These are phyloP conservation scores for Chymomyza caudatula DNA, from an alignment of 2,888 invertebrate species.

Conservation along the genomic window DNA sequence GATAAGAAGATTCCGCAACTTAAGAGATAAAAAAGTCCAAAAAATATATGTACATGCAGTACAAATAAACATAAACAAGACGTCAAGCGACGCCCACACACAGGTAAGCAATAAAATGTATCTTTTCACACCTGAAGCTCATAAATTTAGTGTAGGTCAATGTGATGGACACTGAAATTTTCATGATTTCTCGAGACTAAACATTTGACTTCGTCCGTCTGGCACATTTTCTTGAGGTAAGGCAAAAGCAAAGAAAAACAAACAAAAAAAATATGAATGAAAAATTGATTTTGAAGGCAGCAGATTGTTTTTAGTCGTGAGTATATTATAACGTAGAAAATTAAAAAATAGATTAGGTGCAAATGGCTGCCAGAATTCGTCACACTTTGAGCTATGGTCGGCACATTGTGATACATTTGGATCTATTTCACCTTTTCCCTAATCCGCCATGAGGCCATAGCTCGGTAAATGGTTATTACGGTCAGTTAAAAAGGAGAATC, in stretches of 20 bases:
- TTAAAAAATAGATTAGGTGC: background rate
- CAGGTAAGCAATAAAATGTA: background rate
- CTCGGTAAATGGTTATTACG: too few relatives aligned
- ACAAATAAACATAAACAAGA: constrained; percentile 49
- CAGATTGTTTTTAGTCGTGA: background rate
- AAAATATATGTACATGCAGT: background rate
- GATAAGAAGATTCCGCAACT: constrained; percentile 11
- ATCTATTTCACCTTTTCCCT: too few relatives aligned
- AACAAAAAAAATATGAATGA: background rate
- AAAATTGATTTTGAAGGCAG: background rate
- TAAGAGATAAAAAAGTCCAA: background rate
- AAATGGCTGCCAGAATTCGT: too few relatives aligned
- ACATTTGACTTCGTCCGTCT: background rate
- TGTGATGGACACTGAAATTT: background rate
- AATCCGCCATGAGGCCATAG: too few relatives aligned
- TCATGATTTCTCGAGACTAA: background rate
- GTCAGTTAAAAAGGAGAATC: too few relatives aligned
- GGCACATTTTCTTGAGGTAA: background rate
- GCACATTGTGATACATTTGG: too few relatives aligned
- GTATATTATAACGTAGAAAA: background rate
- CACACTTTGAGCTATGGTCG: too few relatives aligned
- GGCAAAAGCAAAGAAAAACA: background rate
- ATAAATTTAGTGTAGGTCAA: constrained; percentile 43
- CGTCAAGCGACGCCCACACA: background rate
- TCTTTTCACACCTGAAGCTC: constrained; percentile 54